Evolutionary conservation across 2,113 vertebrate genomes (phyloP).

Genomic region (Ictidomys tridecemlineatus): DNA sequence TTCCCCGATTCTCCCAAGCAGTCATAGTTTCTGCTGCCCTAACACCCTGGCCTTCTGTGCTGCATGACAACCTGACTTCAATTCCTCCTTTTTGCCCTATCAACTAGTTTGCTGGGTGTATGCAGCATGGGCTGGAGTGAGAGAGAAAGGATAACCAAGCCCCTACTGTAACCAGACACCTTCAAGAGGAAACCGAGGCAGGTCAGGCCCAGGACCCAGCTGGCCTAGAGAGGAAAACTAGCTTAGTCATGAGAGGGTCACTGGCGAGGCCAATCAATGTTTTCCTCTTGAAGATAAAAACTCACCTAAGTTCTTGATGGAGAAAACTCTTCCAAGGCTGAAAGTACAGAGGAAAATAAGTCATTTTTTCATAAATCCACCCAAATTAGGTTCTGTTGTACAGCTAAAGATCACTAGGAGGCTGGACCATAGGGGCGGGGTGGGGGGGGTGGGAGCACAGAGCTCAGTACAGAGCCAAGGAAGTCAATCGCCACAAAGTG

Average conservation of each 20-base stretch:
- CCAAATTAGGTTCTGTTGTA: background rate
- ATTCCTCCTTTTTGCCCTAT: background rate
- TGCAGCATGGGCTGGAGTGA: background rate
- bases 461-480: background rate
- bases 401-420: background rate
- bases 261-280: background rate
- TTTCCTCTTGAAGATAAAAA: constrained; percentile 38
- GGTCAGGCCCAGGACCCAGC: background rate
- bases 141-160: background rate
- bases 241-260: background rate
- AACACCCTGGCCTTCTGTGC: background rate
- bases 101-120: background rate
- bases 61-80: background rate
- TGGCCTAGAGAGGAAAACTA: background rate
- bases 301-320: constrained; percentile 66
- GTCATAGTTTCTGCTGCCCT: background rate
- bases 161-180: background rate
- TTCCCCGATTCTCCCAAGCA: background rate
- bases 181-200: background rate
- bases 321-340: constrained; percentile 70
- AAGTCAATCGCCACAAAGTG: background rate
- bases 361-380: constrained; percentile 18
- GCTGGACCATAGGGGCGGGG: no score
- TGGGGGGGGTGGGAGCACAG: no score
- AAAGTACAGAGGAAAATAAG: constrained; percentile 63